Evolutionary conservation across 2,888 invertebrate genomes (phyloP), one percentile per base, ranked within the genome.

Genomic region (Belgica antarctica): DNA sequence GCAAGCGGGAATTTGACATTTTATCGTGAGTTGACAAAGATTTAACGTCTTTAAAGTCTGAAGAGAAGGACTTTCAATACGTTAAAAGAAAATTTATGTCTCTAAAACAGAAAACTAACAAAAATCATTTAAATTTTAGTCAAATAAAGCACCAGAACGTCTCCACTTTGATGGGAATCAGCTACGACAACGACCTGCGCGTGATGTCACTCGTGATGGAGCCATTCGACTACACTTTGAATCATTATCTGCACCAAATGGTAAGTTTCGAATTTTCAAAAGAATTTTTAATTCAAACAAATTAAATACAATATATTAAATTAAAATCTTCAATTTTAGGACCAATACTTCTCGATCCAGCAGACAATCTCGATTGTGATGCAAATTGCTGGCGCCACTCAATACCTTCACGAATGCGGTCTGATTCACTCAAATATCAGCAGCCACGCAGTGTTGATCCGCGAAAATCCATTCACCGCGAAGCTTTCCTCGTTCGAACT

Each of bases 131-230:
- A 10, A 52, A 68, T 75, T 77, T 3, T 76, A 83, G 83, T 75
- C 82, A 82, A 77, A 82, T 81, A 75, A 82, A 82, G 72, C 83
- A 83, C 73, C 82, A 82, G 3, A 82, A 82, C 73, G 81, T 83
- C 72, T 79, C 82, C 71, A 79, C 82, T 52, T 75, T 83, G 57
- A 83, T 83, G 83, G 83, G 83, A 7, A 74, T 83, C 1, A 81
- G 79, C 73, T 80, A 81, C 2, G 82, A 82, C 72, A 75, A 78
- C 1, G 77, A 79, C 63, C 76, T 77, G 71, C n/a, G 17, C 4
- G 78, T 80, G 70, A 76, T 82, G 19, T 79, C 83, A 62, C 76
- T 83, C 1, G 80, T 83, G 22, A 81, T 83, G 74, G 83, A 83
- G 74, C 77, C 81, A 72, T 82, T 82, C 73, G 76, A 80, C 34